Conservation (phyloP, 2,888 invertebrate genomes). For the Harpagoxenus sublaevis region DNA sequence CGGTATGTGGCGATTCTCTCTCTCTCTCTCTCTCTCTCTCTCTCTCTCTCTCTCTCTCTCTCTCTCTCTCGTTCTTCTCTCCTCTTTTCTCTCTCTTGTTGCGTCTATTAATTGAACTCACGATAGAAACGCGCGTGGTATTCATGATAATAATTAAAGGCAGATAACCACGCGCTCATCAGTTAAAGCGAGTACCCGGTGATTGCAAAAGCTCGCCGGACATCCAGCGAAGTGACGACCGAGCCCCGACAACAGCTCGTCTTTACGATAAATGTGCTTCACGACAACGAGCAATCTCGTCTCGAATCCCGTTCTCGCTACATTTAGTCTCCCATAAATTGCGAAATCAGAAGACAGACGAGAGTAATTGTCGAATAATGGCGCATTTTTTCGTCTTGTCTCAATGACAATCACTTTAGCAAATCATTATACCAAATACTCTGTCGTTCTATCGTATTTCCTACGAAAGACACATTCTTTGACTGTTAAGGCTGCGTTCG, state of each 20-base stretch:
- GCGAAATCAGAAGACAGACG: slow-evolving; percentile 20
- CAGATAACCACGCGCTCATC: slow-evolving; percentile 16
- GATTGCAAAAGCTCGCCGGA: slow-evolving; percentile 18
- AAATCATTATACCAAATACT: background rate
- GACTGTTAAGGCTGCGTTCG: background rate
- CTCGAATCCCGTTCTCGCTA: background rate
- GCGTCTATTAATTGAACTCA: slow-evolving; percentile 14
- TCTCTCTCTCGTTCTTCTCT: background rate
- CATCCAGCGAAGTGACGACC: slow-evolving; percentile 18
- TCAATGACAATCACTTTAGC: background rate
- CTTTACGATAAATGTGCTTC: slow-evolving; percentile 14
- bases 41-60: background rate
- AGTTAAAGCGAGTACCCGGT: slow-evolving; percentile 28
- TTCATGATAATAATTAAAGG: slow-evolving; percentile 60
- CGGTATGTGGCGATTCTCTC: background rate
- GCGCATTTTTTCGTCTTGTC: slow-evolving; percentile 15
- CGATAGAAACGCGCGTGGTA: background rate
- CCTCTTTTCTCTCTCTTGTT: background rate
- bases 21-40: background rate
- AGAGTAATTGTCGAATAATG: slow-evolving; percentile 34
- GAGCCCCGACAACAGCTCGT: background rate
- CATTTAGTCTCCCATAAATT: slow-evolving; percentile 41
- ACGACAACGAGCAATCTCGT: slow-evolving; percentile 7
- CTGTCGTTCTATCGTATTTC: background rate
- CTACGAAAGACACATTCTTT: slow-evolving; percentile 13